Percentiles rank a stretch among this genome's conserved stretches.
These are phyloP conservation scores for Euproctis similis DNA, from an alignment of 2,888 invertebrate species.

Conservation along the genomic window DNA sequence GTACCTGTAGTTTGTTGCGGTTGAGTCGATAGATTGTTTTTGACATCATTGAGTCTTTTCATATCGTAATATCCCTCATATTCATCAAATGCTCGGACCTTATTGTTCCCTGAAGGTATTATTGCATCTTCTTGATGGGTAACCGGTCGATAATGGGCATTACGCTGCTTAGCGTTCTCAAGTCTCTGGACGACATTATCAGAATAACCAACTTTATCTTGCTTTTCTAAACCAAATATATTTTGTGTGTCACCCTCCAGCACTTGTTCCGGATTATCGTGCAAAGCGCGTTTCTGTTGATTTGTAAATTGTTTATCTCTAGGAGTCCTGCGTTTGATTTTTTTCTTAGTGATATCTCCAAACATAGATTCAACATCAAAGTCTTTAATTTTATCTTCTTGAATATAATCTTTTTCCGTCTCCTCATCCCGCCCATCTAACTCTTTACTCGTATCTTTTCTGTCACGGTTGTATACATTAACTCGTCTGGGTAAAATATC, in stretches of 20 bases:
- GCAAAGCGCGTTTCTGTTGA: conserved; percentile 6
- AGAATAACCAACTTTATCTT: conserved; percentile 1
- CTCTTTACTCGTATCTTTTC: conserved; percentile 25
- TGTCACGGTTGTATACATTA: conserved; percentile 19
- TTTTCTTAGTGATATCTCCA: conserved; percentile 27
- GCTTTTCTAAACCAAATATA: not conserved
- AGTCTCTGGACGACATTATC: not conserved
- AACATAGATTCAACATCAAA: conserved; percentile 25
- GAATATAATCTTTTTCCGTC: conserved; percentile 25
- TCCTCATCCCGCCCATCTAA: conserved; percentile 24
- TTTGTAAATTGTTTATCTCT: conserved; percentile 33
- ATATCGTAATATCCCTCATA: conserved; percentile 54
- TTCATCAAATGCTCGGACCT: conserved; percentile 27
- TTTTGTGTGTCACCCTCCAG: conserved; percentile 7
- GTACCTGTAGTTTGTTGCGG: conserved; percentile 43
- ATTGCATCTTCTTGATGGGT: conserved; percentile 11
- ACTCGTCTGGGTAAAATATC: conserved; percentile 13
- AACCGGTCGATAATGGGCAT: no score
- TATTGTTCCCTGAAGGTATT: no score
- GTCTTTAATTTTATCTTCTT: conserved; percentile 24
- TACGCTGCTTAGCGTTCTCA: no score
- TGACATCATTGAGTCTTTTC: conserved; percentile 45
- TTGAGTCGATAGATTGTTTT: conserved; percentile 38
- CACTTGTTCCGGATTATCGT: conserved; percentile 17
- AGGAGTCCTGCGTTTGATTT: conserved; percentile 36